Evolutionary conservation across 2,797 vertebrate genomes (phyloP).

Genomic region (Margarornis squamiger): DNA sequence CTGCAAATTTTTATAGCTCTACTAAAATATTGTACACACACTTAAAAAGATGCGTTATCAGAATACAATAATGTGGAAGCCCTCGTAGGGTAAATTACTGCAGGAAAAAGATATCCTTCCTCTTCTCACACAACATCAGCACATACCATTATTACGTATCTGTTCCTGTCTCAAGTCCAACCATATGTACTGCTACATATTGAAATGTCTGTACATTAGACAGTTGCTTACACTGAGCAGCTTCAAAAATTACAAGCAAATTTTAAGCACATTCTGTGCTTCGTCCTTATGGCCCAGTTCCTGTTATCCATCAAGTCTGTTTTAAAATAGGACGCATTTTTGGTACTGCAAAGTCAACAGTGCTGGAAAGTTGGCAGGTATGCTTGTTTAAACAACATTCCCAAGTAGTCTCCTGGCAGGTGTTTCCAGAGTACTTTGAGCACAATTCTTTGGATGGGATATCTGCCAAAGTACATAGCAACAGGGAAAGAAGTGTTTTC

Average conservation of each 20-base stretch:
- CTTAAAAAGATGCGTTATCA: conserved; percentile 12
- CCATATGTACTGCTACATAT: background rate
- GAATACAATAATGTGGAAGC: background rate
- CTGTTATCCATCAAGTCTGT: conserved; percentile 71
- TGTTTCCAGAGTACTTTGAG: conserved; percentile 81
- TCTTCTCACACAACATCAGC: background rate
- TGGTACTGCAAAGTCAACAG: conserved; percentile 73
- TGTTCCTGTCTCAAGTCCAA: conserved; percentile 1
- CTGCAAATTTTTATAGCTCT: background rate
- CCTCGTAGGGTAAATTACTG: background rate
- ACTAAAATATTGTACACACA: background rate
- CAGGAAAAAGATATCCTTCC: conserved; percentile 21
- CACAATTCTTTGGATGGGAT: conserved; percentile 76
- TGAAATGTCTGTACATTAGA: conserved; percentile 6
- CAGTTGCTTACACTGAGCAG: background rate
- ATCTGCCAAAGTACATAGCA: conserved; percentile 81
- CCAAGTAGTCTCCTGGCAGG: conserved; percentile 82
- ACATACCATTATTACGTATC: background rate
- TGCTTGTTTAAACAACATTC: conserved; percentile 79
- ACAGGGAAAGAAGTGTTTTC: conserved; percentile 71
- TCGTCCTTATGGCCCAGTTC: conserved; percentile 56
- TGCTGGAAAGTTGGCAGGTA: conserved; percentile 81
- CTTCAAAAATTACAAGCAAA: conserved; percentile 33
- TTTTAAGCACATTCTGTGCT: conserved; percentile 60
- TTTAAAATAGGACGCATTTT: conserved; percentile 76